phyloP scores from a whole-genome alignment of 2,888 invertebrate genomes.

The Agrotis segetum region DNA sequence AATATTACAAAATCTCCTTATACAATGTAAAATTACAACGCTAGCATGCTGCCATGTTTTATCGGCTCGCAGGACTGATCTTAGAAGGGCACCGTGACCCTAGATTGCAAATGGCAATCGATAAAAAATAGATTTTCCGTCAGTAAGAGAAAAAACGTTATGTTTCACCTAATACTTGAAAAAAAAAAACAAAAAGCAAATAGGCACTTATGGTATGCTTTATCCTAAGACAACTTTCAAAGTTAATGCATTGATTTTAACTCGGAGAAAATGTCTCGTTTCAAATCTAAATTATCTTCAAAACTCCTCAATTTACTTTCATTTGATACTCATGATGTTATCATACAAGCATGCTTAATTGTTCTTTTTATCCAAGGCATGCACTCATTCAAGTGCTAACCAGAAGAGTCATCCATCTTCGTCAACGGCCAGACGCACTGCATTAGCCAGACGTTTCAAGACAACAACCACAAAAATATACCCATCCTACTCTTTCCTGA shows the following conservation, averaged over 20 bases:
- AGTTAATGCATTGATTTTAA: neutral
- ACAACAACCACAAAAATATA: slow-evolving; percentile 67
- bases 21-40: neutral
- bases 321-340: slow-evolving; percentile 56
- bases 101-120: neutral
- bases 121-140: neutral
- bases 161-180: too few relatives aligned
- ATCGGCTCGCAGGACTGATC: too few relatives aligned
- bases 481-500: slow-evolving; percentile 74
- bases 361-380: slow-evolving; percentile 70
- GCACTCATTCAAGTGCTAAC: slow-evolving; percentile 83
- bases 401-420: slow-evolving; percentile 87
- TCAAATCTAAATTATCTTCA: slow-evolving; percentile 38
- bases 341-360: slow-evolving; percentile 65
- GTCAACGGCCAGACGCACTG: slow-evolving; percentile 83
- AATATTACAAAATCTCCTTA: neutral
- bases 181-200: too few relatives aligned
- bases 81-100: too few relatives aligned
- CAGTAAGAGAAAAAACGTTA: too few relatives aligned
- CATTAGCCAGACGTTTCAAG: slow-evolving; percentile 83
- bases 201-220: too few relatives aligned
- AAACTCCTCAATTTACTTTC: slow-evolving; percentile 60
- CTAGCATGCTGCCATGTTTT: too few relatives aligned
- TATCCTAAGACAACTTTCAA: neutral
- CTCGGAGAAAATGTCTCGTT: slow-evolving; percentile 2